Percentiles rank a stretch among this genome's conserved stretches.
phyloP scores from a whole-genome alignment of 2,888 invertebrate species.

The Caenorhabditis sp. region DNA sequence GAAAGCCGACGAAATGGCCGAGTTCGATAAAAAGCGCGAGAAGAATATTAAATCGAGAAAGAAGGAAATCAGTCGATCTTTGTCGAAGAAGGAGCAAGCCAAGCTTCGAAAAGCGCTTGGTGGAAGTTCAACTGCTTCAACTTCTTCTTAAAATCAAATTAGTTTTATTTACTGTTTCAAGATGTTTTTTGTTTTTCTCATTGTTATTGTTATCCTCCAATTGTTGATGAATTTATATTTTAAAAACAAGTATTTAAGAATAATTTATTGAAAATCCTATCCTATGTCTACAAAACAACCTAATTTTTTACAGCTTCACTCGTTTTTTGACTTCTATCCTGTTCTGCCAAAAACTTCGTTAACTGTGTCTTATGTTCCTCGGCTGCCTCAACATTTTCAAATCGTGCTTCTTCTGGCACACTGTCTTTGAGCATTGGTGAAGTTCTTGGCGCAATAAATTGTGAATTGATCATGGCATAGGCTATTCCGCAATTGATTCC shows the following conservation, averaged over 20 bases:
- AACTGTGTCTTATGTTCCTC: conserved; percentile 34
- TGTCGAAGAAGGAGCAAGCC: conserved; percentile 63
- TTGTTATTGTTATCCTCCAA: conserved; percentile 10
- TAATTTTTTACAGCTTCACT: background rate
- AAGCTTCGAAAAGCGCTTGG: conserved; percentile 54
- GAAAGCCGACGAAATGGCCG: conserved; percentile 41
- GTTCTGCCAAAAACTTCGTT: conserved; percentile 37
- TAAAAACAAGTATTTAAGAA: background rate
- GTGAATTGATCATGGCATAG: conserved; percentile 46
- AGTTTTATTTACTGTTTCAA: too few relatives aligned
- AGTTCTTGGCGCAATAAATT: conserved; percentile 43
- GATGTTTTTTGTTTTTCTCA: conserved; percentile 11
- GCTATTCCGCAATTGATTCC: conserved; percentile 64
- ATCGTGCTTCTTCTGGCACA: conserved; percentile 47
- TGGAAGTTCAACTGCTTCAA: conserved; percentile 16
- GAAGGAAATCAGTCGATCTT: conserved; percentile 60
- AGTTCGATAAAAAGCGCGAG: conserved; percentile 52
- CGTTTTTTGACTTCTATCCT: conserved; percentile 17
- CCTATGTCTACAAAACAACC: too few relatives aligned
- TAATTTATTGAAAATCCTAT: too few relatives aligned
- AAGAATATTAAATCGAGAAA: conserved; percentile 64
- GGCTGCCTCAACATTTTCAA: conserved; percentile 45
- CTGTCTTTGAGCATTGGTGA: conserved; percentile 58
- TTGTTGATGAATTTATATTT: conserved; percentile 15
- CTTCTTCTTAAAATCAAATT: conserved; percentile 15